Conservation (phyloP, 2,888 invertebrate genomes). For the Thymelicus acteon region DNA sequence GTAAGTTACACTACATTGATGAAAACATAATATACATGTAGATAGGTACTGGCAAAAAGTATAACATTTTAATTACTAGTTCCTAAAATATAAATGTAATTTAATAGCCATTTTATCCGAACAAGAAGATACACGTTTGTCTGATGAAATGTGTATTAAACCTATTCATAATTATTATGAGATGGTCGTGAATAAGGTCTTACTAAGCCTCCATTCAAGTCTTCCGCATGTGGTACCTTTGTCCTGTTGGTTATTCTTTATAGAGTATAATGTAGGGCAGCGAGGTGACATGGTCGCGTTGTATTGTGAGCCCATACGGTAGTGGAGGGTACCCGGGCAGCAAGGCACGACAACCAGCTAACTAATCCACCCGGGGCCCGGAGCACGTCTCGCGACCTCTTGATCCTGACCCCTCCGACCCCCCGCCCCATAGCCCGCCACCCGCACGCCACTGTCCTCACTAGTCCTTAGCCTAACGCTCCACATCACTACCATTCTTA, state of each 20-base stretch:
- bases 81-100: background rate
- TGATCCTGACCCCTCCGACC: conserved; percentile 55
- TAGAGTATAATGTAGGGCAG: conserved; percentile 31
- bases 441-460: conserved; percentile 42
- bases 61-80: no score
- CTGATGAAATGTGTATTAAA: conserved; percentile 4
- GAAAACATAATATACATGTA: no score
- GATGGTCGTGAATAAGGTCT: conserved; percentile 21
- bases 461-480: conserved; percentile 31
- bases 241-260: conserved; percentile 34
- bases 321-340: conserved; percentile 51
- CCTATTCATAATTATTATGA: conserved; percentile 3
- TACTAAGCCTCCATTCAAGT: conserved; percentile 27
- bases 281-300: conserved; percentile 22
- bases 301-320: conserved; percentile 27
- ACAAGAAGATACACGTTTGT: background rate
- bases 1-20: no score
- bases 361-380: conserved; percentile 53
- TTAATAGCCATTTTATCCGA: background rate
- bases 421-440: conserved; percentile 34
- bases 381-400: conserved; percentile 61
- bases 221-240: conserved; percentile 22
- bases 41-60: no score
- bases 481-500: conserved; percentile 34
- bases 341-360: conserved; percentile 50